Evolutionary conservation across 2,113 vertebrate genomes (phyloP).

Genomic region (Pipra filicauda): DNA sequence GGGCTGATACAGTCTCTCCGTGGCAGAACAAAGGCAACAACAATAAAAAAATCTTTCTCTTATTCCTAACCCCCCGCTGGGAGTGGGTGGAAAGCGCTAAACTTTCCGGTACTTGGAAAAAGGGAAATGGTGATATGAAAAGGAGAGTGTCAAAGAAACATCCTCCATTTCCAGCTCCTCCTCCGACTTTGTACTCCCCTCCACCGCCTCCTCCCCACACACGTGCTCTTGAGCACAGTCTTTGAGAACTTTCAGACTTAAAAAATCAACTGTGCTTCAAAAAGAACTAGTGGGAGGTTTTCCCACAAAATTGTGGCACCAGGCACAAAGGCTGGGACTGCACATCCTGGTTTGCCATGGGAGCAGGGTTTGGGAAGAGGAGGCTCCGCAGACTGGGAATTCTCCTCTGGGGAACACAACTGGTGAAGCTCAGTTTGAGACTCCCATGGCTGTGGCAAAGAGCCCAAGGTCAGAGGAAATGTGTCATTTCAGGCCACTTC

Average conservation of each 20-base stretch:
- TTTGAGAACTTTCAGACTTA: neutral
- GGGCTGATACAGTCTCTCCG: neutral
- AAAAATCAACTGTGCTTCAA: neutral
- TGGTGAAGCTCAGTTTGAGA: neutral
- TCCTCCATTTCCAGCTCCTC: conserved; percentile 10
- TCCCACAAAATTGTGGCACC: neutral
- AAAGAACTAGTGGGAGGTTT: neutral
- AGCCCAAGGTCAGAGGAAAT: neutral
- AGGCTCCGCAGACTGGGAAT: neutral
- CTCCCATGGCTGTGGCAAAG: neutral
- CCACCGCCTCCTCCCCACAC: neutral
- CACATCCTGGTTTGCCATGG: neutral
- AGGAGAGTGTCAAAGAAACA: neutral
- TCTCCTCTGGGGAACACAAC: neutral
- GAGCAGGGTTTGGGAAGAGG: neutral
- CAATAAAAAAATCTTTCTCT: neutral
- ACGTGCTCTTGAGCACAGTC: neutral
- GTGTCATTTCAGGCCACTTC: neutral
- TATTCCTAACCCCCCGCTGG: neutral
- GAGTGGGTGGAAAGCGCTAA: neutral
- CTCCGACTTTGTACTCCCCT: neutral
- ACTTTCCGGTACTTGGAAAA: neutral
- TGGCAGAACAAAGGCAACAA: neutral
- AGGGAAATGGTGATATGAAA: neutral
- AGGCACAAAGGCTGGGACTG: neutral